Conservation (phyloP, 2,113 vertebrate genomes). For the Mungos mungo region DNA sequence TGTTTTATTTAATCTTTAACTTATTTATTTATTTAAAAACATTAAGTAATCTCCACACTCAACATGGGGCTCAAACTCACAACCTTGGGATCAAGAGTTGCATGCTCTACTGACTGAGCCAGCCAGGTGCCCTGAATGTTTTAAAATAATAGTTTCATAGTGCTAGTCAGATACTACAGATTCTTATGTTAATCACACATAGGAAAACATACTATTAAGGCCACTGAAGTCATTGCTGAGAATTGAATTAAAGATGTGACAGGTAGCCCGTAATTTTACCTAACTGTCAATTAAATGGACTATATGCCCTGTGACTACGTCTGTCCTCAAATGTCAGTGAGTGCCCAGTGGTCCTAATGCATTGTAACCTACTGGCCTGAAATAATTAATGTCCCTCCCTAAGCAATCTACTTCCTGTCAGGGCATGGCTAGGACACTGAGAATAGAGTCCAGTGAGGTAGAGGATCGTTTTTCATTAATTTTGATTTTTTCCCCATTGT, state of each 20-base stretch:
- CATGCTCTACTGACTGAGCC: neutral
- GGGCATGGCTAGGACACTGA: neutral
- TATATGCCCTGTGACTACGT: neutral
- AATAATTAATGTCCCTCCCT: conserved; percentile 26
- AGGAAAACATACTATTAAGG: neutral
- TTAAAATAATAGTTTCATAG: neutral
- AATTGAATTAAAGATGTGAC: conserved; percentile 47
- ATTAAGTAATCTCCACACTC: neutral
- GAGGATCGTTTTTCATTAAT: conserved; percentile 50
- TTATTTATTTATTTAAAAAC: neutral
- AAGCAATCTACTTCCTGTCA: conserved; percentile 36
- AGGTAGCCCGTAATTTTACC: conserved; percentile 45
- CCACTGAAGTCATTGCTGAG: neutral
- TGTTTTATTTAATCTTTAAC: neutral
- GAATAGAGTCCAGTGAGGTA: neutral
- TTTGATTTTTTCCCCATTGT: conserved; percentile 49
- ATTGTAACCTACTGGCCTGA: conserved; percentile 28
- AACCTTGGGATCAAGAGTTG: neutral
- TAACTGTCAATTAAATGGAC: conserved; percentile 49
- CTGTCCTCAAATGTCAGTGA: conserved; percentile 46
- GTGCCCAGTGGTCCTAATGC: conserved; percentile 25
- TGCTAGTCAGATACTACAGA: neutral
- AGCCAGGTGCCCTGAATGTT: neutral
- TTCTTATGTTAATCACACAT: neutral
- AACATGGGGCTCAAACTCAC: neutral